Evolutionary conservation across 2,797 vertebrate genomes (phyloP).

Genomic region (Orientallactaga sibirica): DNA sequence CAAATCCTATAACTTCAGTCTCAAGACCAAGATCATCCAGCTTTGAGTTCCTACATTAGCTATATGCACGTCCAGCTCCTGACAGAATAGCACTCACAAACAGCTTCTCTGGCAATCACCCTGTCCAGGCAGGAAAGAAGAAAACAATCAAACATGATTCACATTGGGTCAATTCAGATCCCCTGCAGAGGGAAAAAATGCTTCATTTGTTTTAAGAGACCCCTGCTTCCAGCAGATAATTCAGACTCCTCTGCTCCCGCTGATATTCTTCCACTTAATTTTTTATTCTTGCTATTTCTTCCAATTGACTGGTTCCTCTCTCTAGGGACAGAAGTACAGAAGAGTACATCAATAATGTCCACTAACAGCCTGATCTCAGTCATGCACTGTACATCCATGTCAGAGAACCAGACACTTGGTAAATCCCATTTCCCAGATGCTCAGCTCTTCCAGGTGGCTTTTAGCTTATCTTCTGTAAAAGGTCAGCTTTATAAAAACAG

Average conservation of each 20-base stretch:
- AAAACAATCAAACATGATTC: constrained; percentile 21
- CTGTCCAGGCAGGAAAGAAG: neutral
- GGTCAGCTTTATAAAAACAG: constrained; percentile 17
- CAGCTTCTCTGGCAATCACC: neutral
- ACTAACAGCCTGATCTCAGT: neutral
- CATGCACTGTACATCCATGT: neutral
- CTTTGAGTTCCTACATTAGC: neutral
- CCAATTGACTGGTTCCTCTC: neutral
- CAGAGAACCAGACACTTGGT: neutral
- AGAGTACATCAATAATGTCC: neutral
- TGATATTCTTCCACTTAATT: neutral
- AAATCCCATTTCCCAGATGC: neutral
- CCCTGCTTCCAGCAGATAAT: neutral
- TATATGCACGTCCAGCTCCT: neutral
- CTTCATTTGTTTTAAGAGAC: neutral
- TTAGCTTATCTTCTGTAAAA: neutral
- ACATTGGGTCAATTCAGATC: constrained; percentile 10
- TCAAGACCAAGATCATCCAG: neutral
- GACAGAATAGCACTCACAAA: neutral
- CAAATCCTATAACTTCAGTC: constrained; percentile 29
- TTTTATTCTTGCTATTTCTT: neutral
- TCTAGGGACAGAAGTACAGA: neutral
- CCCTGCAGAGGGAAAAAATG: neutral
- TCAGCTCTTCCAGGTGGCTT: neutral
- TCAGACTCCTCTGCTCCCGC: neutral